These are phyloP conservation scores for Menidia beryllina DNA, from an alignment of 2,113 vertebrate genomes.

Conservation along the genomic window DNA sequence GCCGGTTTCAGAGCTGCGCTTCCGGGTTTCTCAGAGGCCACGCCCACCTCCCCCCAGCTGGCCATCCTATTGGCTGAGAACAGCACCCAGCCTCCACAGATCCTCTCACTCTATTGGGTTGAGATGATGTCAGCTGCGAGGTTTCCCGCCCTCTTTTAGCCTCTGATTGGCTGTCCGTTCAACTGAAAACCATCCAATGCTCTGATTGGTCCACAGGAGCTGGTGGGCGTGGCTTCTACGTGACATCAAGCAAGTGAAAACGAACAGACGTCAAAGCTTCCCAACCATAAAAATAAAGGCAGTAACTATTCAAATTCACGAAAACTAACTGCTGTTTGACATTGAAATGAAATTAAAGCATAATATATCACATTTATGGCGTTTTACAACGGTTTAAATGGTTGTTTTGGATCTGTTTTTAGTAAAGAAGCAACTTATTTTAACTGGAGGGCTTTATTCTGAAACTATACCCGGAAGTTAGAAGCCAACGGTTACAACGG, in stretches of 20 bases:
- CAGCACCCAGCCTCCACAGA: constrained; percentile 54
- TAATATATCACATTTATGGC: too few relatives aligned
- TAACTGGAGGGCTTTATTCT: constrained; percentile 4
- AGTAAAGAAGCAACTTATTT: neutral
- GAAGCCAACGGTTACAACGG: accelerated
- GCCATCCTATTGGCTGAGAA: constrained; percentile 42
- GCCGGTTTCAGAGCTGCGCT: constrained; percentile 49
- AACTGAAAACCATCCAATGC: neutral
- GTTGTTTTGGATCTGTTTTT: too few relatives aligned
- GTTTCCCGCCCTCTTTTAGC: neutral
- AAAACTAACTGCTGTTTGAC: neutral
- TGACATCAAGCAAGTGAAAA: neutral
- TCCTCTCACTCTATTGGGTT: constrained; percentile 25
- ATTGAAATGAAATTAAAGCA: neutral
- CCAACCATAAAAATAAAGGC: constrained; percentile 40
- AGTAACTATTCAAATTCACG: accelerated
- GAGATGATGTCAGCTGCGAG: constrained; percentile 72
- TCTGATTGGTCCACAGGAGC: constrained; percentile 45
- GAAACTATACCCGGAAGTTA: constrained; percentile 10
- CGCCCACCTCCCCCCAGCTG: constrained; percentile 23
- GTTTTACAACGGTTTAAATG: accelerated
- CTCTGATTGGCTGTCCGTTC: constrained; percentile 34
- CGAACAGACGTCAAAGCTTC: accelerated
- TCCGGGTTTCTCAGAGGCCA: neutral
- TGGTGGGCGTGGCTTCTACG: constrained; percentile 27